phyloP scores from a whole-genome alignment of 1,140 invertebrate species.

The Probaryconus sp. region DNA sequence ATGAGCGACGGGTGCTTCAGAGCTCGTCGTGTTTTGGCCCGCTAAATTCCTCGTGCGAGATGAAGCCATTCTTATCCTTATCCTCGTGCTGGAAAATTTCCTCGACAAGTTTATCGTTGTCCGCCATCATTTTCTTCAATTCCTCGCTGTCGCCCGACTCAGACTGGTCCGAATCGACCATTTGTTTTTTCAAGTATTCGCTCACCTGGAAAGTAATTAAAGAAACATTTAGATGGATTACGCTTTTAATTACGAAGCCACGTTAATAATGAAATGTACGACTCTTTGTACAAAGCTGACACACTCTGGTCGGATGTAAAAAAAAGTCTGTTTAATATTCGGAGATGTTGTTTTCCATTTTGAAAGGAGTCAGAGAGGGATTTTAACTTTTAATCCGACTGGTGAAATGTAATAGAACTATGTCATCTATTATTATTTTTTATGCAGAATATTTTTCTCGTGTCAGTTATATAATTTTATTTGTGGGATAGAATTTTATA shows the following conservation, averaged over 20 bases:
- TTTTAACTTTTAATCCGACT: too few relatives aligned
- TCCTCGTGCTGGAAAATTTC: constrained; percentile 98
- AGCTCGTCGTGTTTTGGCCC: constrained; percentile 98
- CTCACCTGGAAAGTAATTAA: constrained; percentile 83
- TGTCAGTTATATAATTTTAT: too few relatives aligned
- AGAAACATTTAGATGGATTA: constrained; percentile 10
- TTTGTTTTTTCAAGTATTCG: constrained; percentile 93
- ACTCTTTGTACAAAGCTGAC: too few relatives aligned
- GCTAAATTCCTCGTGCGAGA: constrained; percentile 96
- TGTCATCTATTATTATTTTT: too few relatives aligned
- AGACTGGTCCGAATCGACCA: constrained; percentile 84
- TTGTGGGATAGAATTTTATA: too few relatives aligned
- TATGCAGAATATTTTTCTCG: too few relatives aligned
- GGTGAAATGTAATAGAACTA: too few relatives aligned
- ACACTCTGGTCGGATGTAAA: too few relatives aligned
- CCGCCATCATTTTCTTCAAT: constrained; percentile 90
- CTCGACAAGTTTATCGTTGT: constrained; percentile 95
- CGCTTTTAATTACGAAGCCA: constrained; percentile 57
- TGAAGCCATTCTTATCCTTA: constrained; percentile 96
- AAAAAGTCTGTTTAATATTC: too few relatives aligned
- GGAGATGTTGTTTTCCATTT: too few relatives aligned
- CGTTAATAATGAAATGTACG: constrained; percentile 31
- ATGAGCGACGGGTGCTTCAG: constrained; percentile 78
- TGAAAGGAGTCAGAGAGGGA: too few relatives aligned
- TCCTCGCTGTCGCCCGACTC: constrained; percentile 84